These are phyloP conservation scores for Odontomyia ornata DNA, from an alignment of 2,888 invertebrate genomes.

Conservation along the genomic window DNA sequence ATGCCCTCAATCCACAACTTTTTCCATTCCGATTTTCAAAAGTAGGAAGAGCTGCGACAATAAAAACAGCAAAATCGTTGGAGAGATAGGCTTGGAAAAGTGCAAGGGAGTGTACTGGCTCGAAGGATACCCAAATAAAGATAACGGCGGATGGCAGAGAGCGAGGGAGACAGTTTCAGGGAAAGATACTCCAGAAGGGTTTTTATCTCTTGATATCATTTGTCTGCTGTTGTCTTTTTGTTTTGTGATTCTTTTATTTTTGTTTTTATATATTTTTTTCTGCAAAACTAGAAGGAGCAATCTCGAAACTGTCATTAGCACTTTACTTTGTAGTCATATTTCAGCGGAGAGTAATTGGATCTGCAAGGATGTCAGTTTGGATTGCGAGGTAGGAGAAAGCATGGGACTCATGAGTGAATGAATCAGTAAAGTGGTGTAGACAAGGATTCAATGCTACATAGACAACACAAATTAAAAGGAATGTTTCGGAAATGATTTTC, in stretches of 20 bases:
- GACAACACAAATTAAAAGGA: neutral
- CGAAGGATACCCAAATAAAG: too few species aligned
- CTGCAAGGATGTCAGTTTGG: constrained; percentile 4
- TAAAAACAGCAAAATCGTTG: constrained; percentile 1
- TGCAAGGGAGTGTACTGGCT: too few species aligned
- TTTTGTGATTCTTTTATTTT: neutral
- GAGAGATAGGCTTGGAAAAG: neutral
- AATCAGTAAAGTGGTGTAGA: neutral
- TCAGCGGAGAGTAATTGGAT: constrained; percentile 18
- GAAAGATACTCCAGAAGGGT: neutral
- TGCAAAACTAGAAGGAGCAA: constrained; percentile 17
- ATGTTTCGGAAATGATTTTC: neutral
- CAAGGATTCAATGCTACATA: neutral
- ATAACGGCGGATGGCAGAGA: too few species aligned
- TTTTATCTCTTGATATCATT: neutral
- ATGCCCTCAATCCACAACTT: neutral
- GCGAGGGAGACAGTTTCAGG: neutral
- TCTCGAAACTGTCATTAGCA: constrained; percentile 31
- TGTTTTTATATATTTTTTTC: neutral
- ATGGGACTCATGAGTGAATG: neutral
- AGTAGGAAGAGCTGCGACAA: constrained; percentile 1
- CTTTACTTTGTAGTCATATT: constrained; percentile 35
- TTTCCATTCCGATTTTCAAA: constrained; percentile 37
- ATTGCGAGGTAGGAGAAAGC: neutral
- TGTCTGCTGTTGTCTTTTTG: neutral